phyloP scores from a whole-genome alignment of 2,888 invertebrate genomes.

The Papilio demoleus region DNA sequence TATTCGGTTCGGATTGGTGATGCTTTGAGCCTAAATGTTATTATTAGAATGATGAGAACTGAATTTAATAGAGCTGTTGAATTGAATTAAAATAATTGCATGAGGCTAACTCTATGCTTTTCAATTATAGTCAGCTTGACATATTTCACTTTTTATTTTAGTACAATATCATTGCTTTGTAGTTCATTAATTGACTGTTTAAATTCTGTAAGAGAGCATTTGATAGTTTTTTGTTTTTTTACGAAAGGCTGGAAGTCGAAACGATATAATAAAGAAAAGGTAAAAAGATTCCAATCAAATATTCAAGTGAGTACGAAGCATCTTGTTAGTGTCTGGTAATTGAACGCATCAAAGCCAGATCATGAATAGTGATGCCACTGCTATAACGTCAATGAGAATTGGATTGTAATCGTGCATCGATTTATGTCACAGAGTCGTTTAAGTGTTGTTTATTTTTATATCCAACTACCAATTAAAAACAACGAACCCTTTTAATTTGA shows the following conservation, averaged over 20 bases:
- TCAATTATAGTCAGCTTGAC: too few species aligned
- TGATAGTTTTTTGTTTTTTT: neutral
- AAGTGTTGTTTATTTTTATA: constrained; percentile 32
- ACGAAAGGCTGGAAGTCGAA: constrained; percentile 8
- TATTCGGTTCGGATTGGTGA: neutral
- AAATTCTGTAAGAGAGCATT: constrained; percentile 42
- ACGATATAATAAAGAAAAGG: neutral
- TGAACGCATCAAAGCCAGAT: constrained; percentile 53
- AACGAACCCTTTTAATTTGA: constrained; percentile 19
- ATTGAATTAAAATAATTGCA: neutral
- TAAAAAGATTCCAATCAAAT: constrained; percentile 45
- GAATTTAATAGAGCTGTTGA: neutral
- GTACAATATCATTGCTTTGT: constrained; percentile 53
- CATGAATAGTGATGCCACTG: constrained; percentile 46
- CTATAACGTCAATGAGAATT: constrained; percentile 44
- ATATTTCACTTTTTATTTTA: constrained; percentile 48
- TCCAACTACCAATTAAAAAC: constrained; percentile 39
- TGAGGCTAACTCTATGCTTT: neutral
- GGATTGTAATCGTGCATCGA: constrained; percentile 44
- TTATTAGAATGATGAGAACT: neutral
- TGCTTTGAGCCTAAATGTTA: neutral
- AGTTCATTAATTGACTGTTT: constrained; percentile 44
- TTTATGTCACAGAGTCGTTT: constrained; percentile 37
- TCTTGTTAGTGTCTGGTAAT: constrained; percentile 61
- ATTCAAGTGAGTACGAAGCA: constrained; percentile 51